Base-by-base conservation (phyloP, 2,888 invertebrate genomes). In the Deladenus siricidicola region DNA sequence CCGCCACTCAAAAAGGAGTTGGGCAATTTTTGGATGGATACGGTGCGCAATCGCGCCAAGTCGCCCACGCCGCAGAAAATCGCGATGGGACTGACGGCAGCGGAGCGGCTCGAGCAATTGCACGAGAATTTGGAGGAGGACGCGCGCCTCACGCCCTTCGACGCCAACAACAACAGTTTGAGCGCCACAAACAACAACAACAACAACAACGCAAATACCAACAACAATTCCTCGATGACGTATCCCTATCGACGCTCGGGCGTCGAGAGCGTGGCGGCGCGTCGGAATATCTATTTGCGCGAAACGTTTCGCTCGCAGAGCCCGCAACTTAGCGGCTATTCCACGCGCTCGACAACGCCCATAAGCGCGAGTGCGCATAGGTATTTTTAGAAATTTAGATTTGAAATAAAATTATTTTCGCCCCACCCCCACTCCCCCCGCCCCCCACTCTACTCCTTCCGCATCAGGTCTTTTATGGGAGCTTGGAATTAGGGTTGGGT, bases 91-190 rank as follows among this genome's bases (percentile, higher is more conserved):
- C 49, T 76, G 26, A 70, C 73, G 4, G 75, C 77, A 3, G 75
- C 76, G 0, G 77, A 77, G 62, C 67, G 74, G 17, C 65, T 77
- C 17, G 73, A 72, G 57, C 62, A 74, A 63, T 69, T 77, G 3
- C 74, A 77, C 49, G 74, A 74, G 50, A 66, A 70, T 2, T 54
- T 69, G 3, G 69, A 74, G 51, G 64, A 44, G 17, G 48, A 58
- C 21, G 29, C 54, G 29, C 56, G 23, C 24, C 24, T 45, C 44
- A 34, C 34, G 24, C 34, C 28, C 4, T 19, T 54, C 56, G 23
- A 28, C 21, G 23, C 48, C 21, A 50, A 24, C 14, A 1, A 17
- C 10, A 4, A 45, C 47, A 10, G 10, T 4, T 19, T 26, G n/a
- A 19, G 26, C 6, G 30, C 58, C 26, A 21, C 28, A 23, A 24